Base-by-base conservation (phyloP, 2,888 invertebrate species). In the Sesia bembeciformis region DNA sequence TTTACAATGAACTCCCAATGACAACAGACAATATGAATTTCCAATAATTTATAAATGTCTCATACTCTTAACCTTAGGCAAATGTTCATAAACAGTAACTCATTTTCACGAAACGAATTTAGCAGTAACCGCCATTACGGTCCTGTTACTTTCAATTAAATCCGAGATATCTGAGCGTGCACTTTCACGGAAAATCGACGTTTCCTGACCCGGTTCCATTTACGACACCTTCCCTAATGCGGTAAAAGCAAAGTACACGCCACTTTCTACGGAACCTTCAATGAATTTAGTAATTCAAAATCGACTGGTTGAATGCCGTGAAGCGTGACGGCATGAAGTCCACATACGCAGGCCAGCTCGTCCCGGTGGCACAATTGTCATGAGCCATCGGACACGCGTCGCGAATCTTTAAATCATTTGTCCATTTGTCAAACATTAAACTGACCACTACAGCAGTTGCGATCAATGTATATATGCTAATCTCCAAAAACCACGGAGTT, bases 181-280 rank as follows among this genome's bases (percentile, higher is more conserved):
- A 70, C 70, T 76, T 75, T 77, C 74, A 69, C 71, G 72, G 72
- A 72, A 76, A 76, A 66, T 68, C 61, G 56, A 64, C 54, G 52
- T 53, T 67, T 64, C 64, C 62, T 66, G 68, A 63, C 71, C 70
- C 63, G 73, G 67, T 61, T 61, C 52, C 49, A 7, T 40, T 54
- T 8, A 62, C 23, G 23, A 23, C 55, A 63, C 61, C 68, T 69
- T 71, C 65, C 60, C 60, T 58, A 63, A 68, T 65, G 57, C 50
- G 41, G 40, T 67, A 68, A 69, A 64, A 67, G 61, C 63, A 59
- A 65, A 23, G 60, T 65, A 60, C 60, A 66, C 62, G 60, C 66
- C 58, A 71, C 76, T 80, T 79, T 78, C 73, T 69, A 64, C 59
- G 58, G 58, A 63, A 64, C 46, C 46, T 46, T 46, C 46, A 6